Base-by-base conservation (phyloP, 2,797 vertebrate genomes). In the Helicolenus hilgendorfi region DNA sequence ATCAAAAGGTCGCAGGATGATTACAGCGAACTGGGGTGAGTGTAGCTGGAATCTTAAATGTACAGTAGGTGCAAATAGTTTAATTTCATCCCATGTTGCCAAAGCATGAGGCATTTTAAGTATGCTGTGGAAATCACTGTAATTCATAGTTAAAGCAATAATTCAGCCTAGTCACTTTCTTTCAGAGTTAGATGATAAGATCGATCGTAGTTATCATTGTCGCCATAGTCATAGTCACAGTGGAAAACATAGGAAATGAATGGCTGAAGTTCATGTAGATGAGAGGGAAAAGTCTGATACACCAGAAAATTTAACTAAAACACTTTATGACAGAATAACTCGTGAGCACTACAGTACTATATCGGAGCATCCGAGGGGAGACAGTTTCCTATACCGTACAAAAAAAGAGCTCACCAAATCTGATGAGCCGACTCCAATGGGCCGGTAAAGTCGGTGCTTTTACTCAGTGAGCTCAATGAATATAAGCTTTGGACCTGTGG, bases 391-490 rank as follows among this genome's bases (percentile, higher is more conserved):
- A 7, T 24, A 10, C n/a, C 9, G 38, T 53, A 41, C 55, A 80
- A 84, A 7, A 41, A 15, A 76, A 76, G 70, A 79, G 72, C 63
- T 55, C 60, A 53, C 45, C 84, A 85, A 38, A 84, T 82, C 27
- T 64, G 77, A 85, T 72, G 70, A 89, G 72, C 62, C 0, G 49
- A 77, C 70, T 64, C 55, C 36, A 84, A 41, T 64, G 79, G 81
- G 67, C 73, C 24, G 7, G 49, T 27, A 65, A 79, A 77, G 68
- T 78, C 11, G 2, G 29, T 79, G 77, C 60, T 73, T 77, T 86
- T 81, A 72, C 85, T 77, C 76, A 79, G 72, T 74, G 65, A 71
- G 69, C 67, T 72, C 64, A 63, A 11, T 79, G 59, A 89, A 69
- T 72, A 63, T 63, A 65, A 73, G 81, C 49, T 55, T 56, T 26